These are phyloP conservation scores for Proteles cristata DNA, from an alignment of 2,113 vertebrate genomes.

Conservation along the genomic window DNA sequence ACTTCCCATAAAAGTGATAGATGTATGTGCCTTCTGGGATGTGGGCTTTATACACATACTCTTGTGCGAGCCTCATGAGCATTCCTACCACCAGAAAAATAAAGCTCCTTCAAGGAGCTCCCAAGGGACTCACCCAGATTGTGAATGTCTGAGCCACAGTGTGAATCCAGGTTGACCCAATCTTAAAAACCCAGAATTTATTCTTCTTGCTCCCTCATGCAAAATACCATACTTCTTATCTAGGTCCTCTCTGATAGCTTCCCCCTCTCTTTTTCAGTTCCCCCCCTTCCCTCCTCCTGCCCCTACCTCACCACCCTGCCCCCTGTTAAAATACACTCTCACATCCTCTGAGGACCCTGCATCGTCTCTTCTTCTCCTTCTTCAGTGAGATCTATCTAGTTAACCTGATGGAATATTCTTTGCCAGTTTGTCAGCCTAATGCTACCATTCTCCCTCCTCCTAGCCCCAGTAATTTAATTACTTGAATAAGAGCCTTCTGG, in stretches of 20 bases:
- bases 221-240: background rate
- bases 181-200: background rate
- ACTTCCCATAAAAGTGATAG: background rate
- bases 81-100: background rate
- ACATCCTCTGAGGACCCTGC: no score
- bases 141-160: background rate
- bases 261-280: background rate
- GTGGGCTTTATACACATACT: background rate
- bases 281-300: background rate
- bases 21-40: background rate
- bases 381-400: background rate
- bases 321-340: background rate
- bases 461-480: background rate
- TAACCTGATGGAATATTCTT: background rate
- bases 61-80: background rate
- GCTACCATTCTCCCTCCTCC: background rate
- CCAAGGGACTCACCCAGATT: background rate
- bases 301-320: background rate
- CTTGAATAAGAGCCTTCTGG: conserved; percentile 21
- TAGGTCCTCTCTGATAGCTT: background rate
- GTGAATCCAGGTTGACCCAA: background rate
- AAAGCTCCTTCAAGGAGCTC: background rate
- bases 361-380: background rate
- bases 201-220: background rate
- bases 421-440: background rate